Conservation (phyloP, 2,113 vertebrate genomes). For the Chaetodon trifascialis region DNA sequence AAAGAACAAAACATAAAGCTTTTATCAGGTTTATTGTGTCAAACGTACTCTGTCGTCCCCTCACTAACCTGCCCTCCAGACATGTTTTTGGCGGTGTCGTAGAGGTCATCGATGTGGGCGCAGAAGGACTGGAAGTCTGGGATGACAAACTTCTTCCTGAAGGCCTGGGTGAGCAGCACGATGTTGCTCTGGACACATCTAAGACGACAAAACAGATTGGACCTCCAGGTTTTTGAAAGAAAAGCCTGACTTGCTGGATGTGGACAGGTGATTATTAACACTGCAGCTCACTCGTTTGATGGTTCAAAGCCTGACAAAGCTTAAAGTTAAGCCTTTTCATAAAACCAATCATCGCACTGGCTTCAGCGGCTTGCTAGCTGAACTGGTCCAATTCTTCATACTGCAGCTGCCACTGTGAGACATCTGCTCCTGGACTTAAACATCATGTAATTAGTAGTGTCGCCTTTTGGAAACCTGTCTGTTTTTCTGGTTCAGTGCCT, state of each 20-base stretch:
- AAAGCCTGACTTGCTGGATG: background rate
- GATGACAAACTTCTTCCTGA: constrained; percentile 99
- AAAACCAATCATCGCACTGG: background rate
- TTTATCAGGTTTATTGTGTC: no score
- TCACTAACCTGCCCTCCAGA: constrained; percentile 93
- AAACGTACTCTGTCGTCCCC: background rate
- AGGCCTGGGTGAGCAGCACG: constrained; percentile 97
- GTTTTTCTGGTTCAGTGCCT: background rate
- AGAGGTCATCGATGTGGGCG: constrained; percentile 95
- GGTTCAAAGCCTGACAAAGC: background rate
- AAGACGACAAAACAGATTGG: constrained; percentile 28
- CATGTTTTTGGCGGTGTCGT: constrained; percentile 91
- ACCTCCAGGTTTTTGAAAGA: background rate
- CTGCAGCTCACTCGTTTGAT: background rate
- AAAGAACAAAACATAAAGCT: no score
- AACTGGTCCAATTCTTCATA: background rate
- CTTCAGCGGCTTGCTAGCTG: background rate
- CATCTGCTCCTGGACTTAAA: background rate
- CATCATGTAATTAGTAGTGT: background rate
- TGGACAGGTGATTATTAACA: background rate
- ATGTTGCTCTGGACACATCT: constrained; percentile 99
- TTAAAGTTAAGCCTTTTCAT: background rate
- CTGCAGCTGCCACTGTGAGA: constrained; percentile 11
- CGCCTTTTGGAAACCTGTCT: background rate
- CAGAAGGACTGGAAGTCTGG: constrained; percentile 97